A percentile compares a stretch with the other conserved stretches of the same genome.
Evolutionary conservation across 2,888 invertebrate genomes (phyloP).

Genomic region (Ypsolopha scabrella): DNA sequence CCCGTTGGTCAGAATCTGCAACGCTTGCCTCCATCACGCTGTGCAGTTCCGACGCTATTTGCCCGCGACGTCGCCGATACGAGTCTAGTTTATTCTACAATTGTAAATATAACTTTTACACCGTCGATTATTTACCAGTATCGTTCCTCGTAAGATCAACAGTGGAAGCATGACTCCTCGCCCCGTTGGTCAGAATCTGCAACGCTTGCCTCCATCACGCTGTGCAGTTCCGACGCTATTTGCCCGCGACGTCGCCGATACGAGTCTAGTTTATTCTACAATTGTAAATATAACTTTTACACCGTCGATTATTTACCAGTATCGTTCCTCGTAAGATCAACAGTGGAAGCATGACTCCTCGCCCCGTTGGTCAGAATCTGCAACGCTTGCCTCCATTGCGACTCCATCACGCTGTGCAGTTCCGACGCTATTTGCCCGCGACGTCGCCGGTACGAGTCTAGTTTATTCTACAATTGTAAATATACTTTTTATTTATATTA

Average conservation of each 20-base stretch:
- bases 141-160: neutral
- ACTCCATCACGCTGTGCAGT: slow-evolving; percentile 82
- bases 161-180: neutral
- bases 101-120: too few relatives aligned
- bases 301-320: too few relatives aligned
- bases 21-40: slow-evolving; percentile 83
- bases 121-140: too few relatives aligned
- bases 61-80: slow-evolving; percentile 35
- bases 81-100: slow-evolving; percentile 47
- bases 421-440: slow-evolving; percentile 80
- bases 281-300: neutral
- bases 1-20: slow-evolving; percentile 71
- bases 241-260: slow-evolving; percentile 69
- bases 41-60: slow-evolving; percentile 81
- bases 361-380: slow-evolving; percentile 67
- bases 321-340: neutral
- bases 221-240: slow-evolving; percentile 80
- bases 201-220: slow-evolving; percentile 84
- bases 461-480: slow-evolving; percentile 31
- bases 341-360: neutral
- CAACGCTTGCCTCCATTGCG: slow-evolving; percentile 83
- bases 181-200: slow-evolving; percentile 67
- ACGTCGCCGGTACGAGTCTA: slow-evolving; percentile 48
- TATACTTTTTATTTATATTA: too few relatives aligned
- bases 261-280: slow-evolving; percentile 47